Conservation (phyloP, 2,888 invertebrate genomes). For the Helleia helle region DNA sequence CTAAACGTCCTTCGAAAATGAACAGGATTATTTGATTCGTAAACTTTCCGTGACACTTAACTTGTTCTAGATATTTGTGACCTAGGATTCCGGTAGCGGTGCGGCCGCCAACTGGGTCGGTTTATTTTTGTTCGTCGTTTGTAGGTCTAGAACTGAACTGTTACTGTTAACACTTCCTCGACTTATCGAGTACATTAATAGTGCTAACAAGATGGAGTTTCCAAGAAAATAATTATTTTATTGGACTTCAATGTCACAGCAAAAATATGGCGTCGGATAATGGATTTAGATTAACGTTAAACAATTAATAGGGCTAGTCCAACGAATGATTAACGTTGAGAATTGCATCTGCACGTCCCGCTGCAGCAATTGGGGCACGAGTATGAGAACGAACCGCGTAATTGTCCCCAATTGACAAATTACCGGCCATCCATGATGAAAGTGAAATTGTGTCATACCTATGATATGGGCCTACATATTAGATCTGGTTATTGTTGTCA, state of each 20-base stretch:
- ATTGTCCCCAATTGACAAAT: slow-evolving; percentile 66
- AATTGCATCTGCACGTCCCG: slow-evolving; percentile 49
- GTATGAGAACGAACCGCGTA: slow-evolving; percentile 39
- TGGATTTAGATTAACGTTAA: slow-evolving; percentile 12
- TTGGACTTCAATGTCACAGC: slow-evolving; percentile 9
- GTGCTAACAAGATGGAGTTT: background rate
- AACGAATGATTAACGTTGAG: slow-evolving; percentile 47
- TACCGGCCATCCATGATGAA: slow-evolving; percentile 27
- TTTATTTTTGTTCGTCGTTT: slow-evolving; percentile 40
- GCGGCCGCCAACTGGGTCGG: slow-evolving; percentile 54
- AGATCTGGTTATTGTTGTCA: background rate
- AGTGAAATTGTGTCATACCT: slow-evolving; percentile 35
- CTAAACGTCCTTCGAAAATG: too few species aligned
- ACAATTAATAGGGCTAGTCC: slow-evolving; percentile 11
- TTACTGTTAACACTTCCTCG: too few species aligned
- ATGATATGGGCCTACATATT: background rate
- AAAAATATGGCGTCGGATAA: background rate
- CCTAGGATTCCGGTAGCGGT: slow-evolving; percentile 36
- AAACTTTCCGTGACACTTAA: slow-evolving; percentile 17
- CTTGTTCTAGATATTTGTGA: slow-evolving; percentile 9
- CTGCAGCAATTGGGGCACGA: slow-evolving; percentile 46
- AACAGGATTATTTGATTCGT: too few species aligned
- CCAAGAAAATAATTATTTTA: background rate
- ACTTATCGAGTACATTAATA: too few species aligned
- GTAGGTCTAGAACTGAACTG: slow-evolving; percentile 20